These are phyloP conservation scores for Hydrochoerus hydrochaeris DNA, from an alignment of 2,113 vertebrate genomes.

Conservation along the genomic window DNA sequence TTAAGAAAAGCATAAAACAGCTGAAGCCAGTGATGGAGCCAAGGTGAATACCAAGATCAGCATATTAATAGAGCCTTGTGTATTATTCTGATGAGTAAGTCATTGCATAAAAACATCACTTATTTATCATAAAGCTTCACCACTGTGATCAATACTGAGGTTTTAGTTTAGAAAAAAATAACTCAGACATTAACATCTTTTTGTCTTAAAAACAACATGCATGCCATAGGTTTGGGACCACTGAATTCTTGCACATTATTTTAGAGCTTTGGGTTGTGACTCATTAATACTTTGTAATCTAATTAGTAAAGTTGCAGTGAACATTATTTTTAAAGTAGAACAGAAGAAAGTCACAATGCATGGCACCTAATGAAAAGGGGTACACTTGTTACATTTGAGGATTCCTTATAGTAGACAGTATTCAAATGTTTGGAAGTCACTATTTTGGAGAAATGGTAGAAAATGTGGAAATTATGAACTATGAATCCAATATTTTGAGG, in stretches of 20 bases:
- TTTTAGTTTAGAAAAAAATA: background rate
- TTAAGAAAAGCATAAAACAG: constrained; percentile 46
- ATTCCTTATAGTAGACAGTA: background rate
- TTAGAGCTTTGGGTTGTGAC: constrained; percentile 10
- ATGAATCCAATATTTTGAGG: background rate
- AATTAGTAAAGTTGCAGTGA: background rate
- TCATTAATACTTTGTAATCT: background rate
- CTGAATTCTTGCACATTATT: background rate
- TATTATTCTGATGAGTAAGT: background rate
- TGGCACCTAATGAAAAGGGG: background rate
- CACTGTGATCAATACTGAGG: background rate
- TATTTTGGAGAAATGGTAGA: background rate
- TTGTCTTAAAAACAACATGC: background rate
- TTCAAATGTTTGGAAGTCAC: background rate
- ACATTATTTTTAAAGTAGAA: constrained; percentile 19
- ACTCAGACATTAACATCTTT: background rate
- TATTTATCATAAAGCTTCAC: background rate
- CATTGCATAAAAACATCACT: background rate
- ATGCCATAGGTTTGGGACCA: background rate
- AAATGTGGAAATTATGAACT: background rate
- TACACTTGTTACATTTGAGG: background rate
- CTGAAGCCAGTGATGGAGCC: constrained; percentile 4
- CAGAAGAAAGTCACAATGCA: background rate
- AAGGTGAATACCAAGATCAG: background rate
- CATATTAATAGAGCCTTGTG: background rate